Evolutionary conservation across 2,113 vertebrate species (phyloP).

Genomic region (Leucopsar rothschildi): DNA sequence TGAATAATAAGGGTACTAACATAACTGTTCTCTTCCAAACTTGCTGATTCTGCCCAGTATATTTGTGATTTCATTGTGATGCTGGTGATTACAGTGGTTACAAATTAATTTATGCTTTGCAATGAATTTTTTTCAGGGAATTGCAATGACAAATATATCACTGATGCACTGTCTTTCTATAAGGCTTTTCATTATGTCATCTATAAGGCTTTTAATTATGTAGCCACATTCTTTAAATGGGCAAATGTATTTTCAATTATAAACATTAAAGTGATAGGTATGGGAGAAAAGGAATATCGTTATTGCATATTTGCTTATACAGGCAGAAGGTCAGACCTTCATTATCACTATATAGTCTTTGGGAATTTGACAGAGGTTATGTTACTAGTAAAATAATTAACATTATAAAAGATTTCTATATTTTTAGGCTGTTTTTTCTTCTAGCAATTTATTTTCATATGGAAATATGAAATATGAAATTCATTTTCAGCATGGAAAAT

Average conservation of each 20-base stretch:
- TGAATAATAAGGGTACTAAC: background rate
- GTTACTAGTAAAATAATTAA: background rate
- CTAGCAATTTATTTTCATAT: background rate
- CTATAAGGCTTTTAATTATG: background rate
- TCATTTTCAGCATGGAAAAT: too few relatives aligned
- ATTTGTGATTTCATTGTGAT: constrained; percentile 27
- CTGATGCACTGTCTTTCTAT: background rate
- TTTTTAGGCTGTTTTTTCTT: background rate
- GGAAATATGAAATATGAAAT: too few relatives aligned
- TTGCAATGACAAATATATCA: background rate
- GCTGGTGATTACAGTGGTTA: background rate
- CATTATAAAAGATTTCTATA: background rate
- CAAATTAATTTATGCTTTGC: constrained; percentile 32
- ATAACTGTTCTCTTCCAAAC: background rate
- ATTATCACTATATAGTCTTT: background rate
- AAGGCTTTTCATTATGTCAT: background rate
- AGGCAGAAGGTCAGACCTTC: background rate
- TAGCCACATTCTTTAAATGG: background rate
- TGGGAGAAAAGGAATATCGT: background rate
- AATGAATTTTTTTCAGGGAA: background rate
- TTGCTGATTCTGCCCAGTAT: constrained; percentile 15
- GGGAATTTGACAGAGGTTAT: background rate
- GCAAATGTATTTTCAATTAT: background rate
- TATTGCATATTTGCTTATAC: background rate
- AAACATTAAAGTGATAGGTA: background rate